These are phyloP conservation scores for Pogonus chalceus DNA, from an alignment of 1,140 invertebrate genomes.

Conservation along the genomic window DNA sequence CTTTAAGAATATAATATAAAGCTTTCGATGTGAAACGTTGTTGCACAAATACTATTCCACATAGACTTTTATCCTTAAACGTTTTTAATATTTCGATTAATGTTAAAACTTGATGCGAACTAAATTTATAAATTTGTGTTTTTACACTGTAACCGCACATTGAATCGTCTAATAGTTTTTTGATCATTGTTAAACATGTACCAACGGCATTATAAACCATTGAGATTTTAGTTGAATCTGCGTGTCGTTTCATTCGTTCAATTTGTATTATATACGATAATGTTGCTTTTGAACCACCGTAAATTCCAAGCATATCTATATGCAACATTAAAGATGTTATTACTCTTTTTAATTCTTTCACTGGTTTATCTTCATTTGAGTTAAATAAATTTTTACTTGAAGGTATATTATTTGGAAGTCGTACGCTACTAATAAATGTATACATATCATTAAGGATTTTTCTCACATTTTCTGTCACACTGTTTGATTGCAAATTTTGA, in stretches of 20 bases:
- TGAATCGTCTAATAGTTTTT: slow-evolving; percentile 28
- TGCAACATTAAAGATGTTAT: slow-evolving; percentile 36
- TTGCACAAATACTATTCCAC: slow-evolving; percentile 73
- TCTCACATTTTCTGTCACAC: slow-evolving; percentile 20
- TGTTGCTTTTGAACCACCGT: slow-evolving; percentile 45
- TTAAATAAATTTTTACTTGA: slow-evolving; percentile 21
- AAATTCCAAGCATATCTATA: slow-evolving; percentile 45
- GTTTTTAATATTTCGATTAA: slow-evolving; percentile 45
- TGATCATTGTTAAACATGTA: slow-evolving; percentile 28
- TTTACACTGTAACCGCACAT: slow-evolving; percentile 24
- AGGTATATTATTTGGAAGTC: too few species aligned
- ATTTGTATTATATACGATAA: slow-evolving; percentile 48
- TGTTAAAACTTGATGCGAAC: slow-evolving; percentile 42
- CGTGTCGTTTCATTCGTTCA: slow-evolving; percentile 46
- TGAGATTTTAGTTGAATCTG: slow-evolving; percentile 34
- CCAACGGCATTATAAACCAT: slow-evolving; percentile 36
- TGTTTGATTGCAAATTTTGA: slow-evolving; percentile 17
- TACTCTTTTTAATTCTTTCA: slow-evolving; percentile 34
- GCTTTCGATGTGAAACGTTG: slow-evolving; percentile 66
- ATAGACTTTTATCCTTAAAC: slow-evolving; percentile 46
- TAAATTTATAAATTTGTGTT: slow-evolving; percentile 23
- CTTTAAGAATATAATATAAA: slow-evolving; percentile 62
- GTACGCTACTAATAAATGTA: not conserved
- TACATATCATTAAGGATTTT: slow-evolving; percentile 23
- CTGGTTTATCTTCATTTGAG: slow-evolving; percentile 27